Percentiles rank a stretch among this genome's conserved stretches.
phyloP scores from a whole-genome alignment of 2,797 vertebrate species.

The Arnoldichthys spilopterus region DNA sequence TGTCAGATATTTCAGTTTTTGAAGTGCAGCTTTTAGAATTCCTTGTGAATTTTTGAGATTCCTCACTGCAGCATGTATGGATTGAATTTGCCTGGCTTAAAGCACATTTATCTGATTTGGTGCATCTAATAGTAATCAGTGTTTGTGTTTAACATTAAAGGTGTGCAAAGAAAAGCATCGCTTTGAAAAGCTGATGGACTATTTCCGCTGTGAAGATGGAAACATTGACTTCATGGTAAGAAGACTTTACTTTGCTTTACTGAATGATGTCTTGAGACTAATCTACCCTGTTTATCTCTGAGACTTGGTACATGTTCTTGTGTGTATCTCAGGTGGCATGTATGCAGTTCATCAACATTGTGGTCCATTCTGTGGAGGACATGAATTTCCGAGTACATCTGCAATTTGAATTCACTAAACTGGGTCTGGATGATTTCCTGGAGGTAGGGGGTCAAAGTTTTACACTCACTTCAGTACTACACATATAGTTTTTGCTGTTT shows the following conservation, averaged over 20 bases:
- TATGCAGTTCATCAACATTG: slow-evolving; percentile 98
- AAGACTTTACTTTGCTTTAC: neutral
- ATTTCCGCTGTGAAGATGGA: slow-evolving; percentile 93
- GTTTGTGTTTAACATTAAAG: slow-evolving; percentile 68
- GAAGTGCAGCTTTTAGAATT: neutral
- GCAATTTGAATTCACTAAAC: slow-evolving; percentile 95
- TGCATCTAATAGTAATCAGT: neutral
- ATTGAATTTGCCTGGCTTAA: too few species aligned
- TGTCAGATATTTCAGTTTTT: neutral
- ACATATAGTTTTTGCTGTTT: too few species aligned
- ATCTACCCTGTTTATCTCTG: neutral
- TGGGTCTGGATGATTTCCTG: slow-evolving; percentile 93
- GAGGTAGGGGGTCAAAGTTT: slow-evolving; percentile 77
- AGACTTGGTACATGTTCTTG: neutral
- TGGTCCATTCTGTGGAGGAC: slow-evolving; percentile 96
- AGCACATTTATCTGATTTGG: neutral
- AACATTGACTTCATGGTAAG: slow-evolving; percentile 98
- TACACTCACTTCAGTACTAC: neutral
- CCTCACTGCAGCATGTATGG: neutral
- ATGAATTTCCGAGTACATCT: slow-evolving; percentile 97
- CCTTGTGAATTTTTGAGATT: neutral
- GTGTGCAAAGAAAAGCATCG: slow-evolving; percentile 97
- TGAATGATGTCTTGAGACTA: neutral
- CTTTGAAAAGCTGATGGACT: slow-evolving; percentile 97
- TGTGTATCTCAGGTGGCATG: slow-evolving; percentile 85